Evolutionary conservation across 2,113 vertebrate species (phyloP).

Genomic region (Danionella cerebrum): DNA sequence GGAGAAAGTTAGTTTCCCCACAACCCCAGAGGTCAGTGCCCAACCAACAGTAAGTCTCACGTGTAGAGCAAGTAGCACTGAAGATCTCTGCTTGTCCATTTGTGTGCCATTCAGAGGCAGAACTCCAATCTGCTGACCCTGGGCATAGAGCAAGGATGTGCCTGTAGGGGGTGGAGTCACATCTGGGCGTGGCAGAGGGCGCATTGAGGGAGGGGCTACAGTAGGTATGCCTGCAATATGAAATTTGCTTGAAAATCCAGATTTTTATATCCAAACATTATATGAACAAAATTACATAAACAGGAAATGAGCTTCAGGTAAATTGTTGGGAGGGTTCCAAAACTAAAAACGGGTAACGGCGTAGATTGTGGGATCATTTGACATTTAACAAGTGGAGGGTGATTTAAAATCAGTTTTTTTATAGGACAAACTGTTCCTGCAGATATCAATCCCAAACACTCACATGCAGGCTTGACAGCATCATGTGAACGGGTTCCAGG

Average conservation of each 20-base stretch:
- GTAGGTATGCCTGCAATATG: slow-evolving; percentile 75
- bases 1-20: neutral
- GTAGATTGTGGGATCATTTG: too few species aligned
- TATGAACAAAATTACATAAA: too few species aligned
- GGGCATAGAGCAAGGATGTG: slow-evolving; percentile 84
- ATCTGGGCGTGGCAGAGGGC: slow-evolving; percentile 71
- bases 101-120: slow-evolving; percentile 82
- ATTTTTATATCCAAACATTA: too few species aligned
- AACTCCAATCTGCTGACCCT: slow-evolving; percentile 89
- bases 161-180: slow-evolving; percentile 70
- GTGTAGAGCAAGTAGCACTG: slow-evolving; percentile 81
- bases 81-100: slow-evolving; percentile 70
- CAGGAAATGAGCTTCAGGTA: too few species aligned
- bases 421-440: too few species aligned
- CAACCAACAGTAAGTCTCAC: slow-evolving; percentile 56
- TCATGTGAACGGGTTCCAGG: slow-evolving; percentile 78
- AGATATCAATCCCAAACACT: slow-evolving; percentile 40
- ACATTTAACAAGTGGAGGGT: too few species aligned
- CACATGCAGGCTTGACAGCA: slow-evolving; percentile 77
- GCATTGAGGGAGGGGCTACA: slow-evolving; percentile 65
- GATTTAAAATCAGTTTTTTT: too few species aligned
- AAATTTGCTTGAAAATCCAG: neutral
- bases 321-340: too few species aligned
- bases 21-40: neutral
- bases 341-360: too few species aligned